Conservation (phyloP, 1,140 invertebrate species). For the Pinna nobilis region DNA sequence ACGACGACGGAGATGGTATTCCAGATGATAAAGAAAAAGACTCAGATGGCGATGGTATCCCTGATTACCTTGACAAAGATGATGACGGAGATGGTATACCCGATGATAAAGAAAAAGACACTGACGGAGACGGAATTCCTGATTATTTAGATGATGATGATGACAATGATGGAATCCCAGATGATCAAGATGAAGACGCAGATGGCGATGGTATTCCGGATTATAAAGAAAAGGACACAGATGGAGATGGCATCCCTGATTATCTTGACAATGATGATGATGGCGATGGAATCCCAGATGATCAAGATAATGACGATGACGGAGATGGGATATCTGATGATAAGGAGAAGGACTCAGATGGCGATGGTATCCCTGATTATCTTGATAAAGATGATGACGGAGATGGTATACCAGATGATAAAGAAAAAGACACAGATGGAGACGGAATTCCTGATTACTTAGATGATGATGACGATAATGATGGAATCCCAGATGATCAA, state of each 20-base stretch:
- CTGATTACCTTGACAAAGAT: constrained; percentile 55
- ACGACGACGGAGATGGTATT: constrained; percentile 59
- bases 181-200: constrained; percentile 40
- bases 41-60: constrained; percentile 60
- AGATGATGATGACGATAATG: constrained; percentile 59
- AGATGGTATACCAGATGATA: constrained; percentile 52
- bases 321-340: constrained; percentile 67
- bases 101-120: constrained; percentile 59
- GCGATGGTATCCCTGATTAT: constrained; percentile 63
- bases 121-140: constrained; percentile 48
- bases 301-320: constrained; percentile 54
- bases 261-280: constrained; percentile 58
- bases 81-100: constrained; percentile 62
- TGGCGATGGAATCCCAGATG: constrained; percentile 52
- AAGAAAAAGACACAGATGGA: constrained; percentile 49
- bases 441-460: constrained; percentile 63
- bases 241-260: constrained; percentile 65
- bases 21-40: constrained; percentile 58
- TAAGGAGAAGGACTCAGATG: constrained; percentile 55
- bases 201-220: constrained; percentile 67
- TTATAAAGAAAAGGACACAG: constrained; percentile 47
- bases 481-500: constrained; percentile 62
- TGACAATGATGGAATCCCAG: constrained; percentile 59
- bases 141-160: constrained; percentile 48
- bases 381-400: constrained; percentile 58